Evolutionary conservation across 2,113 vertebrate species (phyloP).

Genomic region (Toxostoma redivivum): DNA sequence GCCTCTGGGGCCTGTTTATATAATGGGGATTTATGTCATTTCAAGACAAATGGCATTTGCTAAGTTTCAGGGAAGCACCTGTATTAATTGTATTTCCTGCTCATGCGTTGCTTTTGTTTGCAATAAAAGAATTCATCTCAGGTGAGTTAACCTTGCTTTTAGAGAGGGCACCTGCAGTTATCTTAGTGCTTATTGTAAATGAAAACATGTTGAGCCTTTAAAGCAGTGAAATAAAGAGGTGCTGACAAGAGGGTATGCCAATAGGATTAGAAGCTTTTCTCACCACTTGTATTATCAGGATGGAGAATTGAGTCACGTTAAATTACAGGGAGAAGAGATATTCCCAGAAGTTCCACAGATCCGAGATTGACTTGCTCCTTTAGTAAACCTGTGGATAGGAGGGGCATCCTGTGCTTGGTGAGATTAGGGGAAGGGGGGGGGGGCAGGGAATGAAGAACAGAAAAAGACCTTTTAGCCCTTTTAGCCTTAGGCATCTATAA

Average conservation of each 20-base stretch:
- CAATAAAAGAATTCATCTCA: conserved; percentile 79
- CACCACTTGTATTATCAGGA: conserved; percentile 72
- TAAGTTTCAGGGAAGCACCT: conserved; percentile 76
- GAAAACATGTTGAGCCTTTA: conserved; percentile 83
- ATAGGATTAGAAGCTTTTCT: conserved; percentile 79
- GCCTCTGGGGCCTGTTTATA: conserved; percentile 58
- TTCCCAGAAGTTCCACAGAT: conserved; percentile 79
- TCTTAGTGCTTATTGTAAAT: conserved; percentile 77
- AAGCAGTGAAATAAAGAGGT: conserved; percentile 78
- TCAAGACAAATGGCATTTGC: conserved; percentile 67
- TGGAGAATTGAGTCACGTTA: conserved; percentile 74
- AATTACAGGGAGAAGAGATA: conserved; percentile 79
- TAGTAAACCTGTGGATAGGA: conserved; percentile 64
- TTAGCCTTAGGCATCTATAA: conserved; percentile 76
- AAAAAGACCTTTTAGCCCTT: conserved; percentile 62
- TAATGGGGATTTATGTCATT: conserved; percentile 67
- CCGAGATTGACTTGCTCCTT: conserved; percentile 67
- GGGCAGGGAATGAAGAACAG: not conserved
- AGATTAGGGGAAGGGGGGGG: not conserved
- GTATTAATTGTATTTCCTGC: conserved; percentile 83
- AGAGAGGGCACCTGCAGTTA: conserved; percentile 81
- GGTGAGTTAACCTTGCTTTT: conserved; percentile 83
- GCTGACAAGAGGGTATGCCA: conserved; percentile 80
- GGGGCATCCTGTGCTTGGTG: conserved; percentile 8
- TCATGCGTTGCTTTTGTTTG: conserved; percentile 75